These are phyloP conservation scores for Drosophila carrolli DNA, from an alignment of 1,140 invertebrate species.

Conservation along the genomic window DNA sequence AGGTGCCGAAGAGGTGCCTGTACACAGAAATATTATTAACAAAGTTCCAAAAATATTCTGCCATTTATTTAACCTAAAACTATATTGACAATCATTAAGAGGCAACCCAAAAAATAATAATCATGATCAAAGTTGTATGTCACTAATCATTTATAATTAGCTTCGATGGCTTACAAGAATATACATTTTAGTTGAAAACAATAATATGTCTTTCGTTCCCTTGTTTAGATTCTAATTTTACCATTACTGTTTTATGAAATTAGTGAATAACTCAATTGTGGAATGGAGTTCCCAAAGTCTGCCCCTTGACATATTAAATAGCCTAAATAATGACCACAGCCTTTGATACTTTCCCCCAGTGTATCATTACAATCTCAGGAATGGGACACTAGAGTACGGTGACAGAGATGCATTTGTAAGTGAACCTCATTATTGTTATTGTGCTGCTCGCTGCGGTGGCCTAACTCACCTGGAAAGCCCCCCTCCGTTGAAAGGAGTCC, in stretches of 20 bases:
- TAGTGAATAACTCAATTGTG: too few species aligned
- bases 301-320: not conserved
- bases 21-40: not conserved
- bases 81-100: too few species aligned
- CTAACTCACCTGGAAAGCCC: not conserved
- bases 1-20: not conserved
- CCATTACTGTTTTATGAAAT: too few species aligned
- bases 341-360: not conserved
- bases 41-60: not conserved
- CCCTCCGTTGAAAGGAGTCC: not conserved
- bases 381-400: slow-evolving; percentile 6
- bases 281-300: not conserved
- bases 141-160: too few species aligned
- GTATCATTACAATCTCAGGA: slow-evolving; percentile 8
- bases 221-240: too few species aligned
- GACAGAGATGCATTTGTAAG: slow-evolving; percentile 63
- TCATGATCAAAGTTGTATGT: too few species aligned
- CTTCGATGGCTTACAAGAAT: too few species aligned
- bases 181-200: too few species aligned
- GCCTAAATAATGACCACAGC: not conserved
- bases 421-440: slow-evolving; percentile 74
- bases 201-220: too few species aligned
- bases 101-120: too few species aligned
- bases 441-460: slow-evolving; percentile 30
- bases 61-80: too few species aligned